These are phyloP conservation scores for Thymallus thymallus DNA, from an alignment of 2,113 vertebrate genomes.

Conservation along the genomic window DNA sequence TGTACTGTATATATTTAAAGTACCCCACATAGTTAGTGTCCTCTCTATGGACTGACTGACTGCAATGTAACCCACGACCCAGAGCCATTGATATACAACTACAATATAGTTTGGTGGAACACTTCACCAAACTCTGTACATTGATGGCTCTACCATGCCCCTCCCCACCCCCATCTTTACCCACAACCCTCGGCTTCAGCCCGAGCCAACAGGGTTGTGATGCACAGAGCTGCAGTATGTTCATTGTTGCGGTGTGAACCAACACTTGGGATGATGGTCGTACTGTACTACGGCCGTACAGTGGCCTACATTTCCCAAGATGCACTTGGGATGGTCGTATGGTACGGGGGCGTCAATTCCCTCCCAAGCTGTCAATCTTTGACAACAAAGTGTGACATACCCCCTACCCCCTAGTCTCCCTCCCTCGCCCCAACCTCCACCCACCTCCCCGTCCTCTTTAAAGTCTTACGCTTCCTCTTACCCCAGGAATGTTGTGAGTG, in stretches of 20 bases:
- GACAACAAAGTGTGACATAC: conserved; percentile 42
- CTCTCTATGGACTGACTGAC: background rate
- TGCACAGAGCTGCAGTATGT: conserved; percentile 30
- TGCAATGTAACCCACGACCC: background rate
- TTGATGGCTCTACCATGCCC: background rate
- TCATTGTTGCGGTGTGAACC: conserved; percentile 31
- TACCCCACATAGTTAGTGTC: background rate
- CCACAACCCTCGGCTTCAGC: conserved; percentile 12
- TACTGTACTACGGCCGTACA: background rate
- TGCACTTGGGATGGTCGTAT: conserved; percentile 39
- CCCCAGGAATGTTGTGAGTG: conserved; percentile 57
- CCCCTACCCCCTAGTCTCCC: conserved; percentile 24
- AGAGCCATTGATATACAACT: no score
- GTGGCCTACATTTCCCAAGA: conserved; percentile 40
- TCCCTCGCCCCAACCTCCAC: conserved; percentile 22
- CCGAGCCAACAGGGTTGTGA: conserved; percentile 10
- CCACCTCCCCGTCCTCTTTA: conserved; percentile 36
- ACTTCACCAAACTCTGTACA: background rate
- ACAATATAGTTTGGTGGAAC: no score
- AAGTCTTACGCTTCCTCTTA: conserved; percentile 52
- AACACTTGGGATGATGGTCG: conserved; percentile 47
- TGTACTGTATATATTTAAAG: no score
- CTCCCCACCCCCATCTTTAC: background rate
- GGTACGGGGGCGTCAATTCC: conserved; percentile 36
- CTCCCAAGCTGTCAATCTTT: conserved; percentile 49